A percentile compares a stretch with the other conserved stretches of the same genome.
phyloP scores from a whole-genome alignment of 2,113 vertebrate species.

The Catharus minimus region DNA sequence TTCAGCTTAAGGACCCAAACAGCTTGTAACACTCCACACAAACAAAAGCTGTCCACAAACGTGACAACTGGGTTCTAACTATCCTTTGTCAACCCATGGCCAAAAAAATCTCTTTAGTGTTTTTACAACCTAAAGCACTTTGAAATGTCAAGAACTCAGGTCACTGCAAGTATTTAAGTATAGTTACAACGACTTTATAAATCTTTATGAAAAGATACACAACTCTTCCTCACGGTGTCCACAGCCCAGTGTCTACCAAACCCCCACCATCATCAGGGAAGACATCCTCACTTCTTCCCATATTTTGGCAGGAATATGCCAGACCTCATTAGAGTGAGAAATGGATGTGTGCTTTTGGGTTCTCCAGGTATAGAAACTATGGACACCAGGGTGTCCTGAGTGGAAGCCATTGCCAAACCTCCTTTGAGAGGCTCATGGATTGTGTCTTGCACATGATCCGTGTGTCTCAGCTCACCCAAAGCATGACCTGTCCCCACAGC shows the following conservation, averaged over 20 bases:
- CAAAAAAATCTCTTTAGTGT: neutral
- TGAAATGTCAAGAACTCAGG: neutral
- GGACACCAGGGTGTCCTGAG: neutral
- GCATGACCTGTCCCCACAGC: rapidly evolving
- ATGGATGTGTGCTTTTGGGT: neutral
- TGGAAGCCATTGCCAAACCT: neutral
- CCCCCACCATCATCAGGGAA: neutral
- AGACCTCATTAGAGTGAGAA: neutral
- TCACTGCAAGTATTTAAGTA: neutral
- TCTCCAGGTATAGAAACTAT: neutral
- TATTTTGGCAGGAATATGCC: neutral
- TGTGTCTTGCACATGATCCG: neutral
- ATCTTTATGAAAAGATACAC: neutral
- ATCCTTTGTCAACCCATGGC: neutral
- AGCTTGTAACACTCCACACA: neutral
- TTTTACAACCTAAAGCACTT: neutral
- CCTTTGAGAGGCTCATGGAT: neutral
- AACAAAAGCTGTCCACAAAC: neutral
- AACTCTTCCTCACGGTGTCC: neutral
- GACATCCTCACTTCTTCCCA: neutral
- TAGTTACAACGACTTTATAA: neutral
- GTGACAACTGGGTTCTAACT: neutral
- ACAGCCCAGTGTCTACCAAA: neutral
- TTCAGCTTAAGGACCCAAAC: neutral
- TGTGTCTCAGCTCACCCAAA: neutral